phyloP scores from a whole-genome alignment of 2,888 invertebrate genomes.

The Dione juno region DNA sequence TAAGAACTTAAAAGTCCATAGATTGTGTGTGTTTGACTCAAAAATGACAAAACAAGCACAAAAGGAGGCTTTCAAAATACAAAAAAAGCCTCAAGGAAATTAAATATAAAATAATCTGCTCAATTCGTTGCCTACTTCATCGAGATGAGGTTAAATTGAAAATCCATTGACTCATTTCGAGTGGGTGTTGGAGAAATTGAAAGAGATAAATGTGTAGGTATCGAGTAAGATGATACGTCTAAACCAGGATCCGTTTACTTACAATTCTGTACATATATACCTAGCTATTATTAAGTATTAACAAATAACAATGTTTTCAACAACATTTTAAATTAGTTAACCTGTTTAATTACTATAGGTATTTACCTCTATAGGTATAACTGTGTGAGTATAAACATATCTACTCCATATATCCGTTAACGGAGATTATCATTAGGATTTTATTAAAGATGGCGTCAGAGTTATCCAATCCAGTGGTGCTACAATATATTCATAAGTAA shows the following conservation, averaged over 20 bases:
- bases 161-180: slow-evolving; percentile 14
- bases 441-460: slow-evolving; percentile 35
- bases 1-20: background rate
- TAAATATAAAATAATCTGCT: background rate
- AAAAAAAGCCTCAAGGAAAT: background rate
- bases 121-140: background rate
- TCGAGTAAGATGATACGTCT: slow-evolving; percentile 2
- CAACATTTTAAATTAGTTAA: background rate
- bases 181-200: slow-evolving; percentile 13
- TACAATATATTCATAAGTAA: slow-evolving; percentile 48
- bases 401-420: background rate
- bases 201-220: background rate
- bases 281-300: background rate
- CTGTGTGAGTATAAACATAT: no score
- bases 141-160: background rate
- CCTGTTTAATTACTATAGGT: background rate
- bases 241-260: background rate
- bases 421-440: slow-evolving; percentile 23
- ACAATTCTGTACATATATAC: background rate
- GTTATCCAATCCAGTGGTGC: slow-evolving; percentile 40
- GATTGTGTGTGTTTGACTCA: background rate
- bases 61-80: no score
- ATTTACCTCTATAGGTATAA: no score
- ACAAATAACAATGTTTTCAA: background rate
- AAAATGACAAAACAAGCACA: background rate